These are phyloP conservation scores for Idaea dimidiata DNA, from an alignment of 2,888 invertebrate species.

Conservation along the genomic window DNA sequence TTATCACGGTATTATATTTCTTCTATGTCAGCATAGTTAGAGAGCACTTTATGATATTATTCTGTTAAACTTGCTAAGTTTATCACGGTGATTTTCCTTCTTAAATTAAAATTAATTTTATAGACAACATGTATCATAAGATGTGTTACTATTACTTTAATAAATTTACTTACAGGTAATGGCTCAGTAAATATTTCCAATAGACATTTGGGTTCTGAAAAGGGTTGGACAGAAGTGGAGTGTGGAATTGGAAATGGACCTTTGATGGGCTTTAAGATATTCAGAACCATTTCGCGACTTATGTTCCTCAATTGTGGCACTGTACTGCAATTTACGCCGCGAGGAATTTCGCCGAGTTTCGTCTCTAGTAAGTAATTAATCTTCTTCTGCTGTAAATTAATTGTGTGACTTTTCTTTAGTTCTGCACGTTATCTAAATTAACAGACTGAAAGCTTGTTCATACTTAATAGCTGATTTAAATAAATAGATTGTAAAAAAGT, in stretches of 20 bases:
- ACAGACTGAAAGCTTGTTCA: no score
- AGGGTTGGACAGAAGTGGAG: slow-evolving; percentile 94
- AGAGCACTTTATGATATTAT: no score
- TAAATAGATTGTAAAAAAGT: no score
- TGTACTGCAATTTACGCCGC: slow-evolving; percentile 87
- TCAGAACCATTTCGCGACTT: slow-evolving; percentile 86
- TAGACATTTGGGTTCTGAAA: slow-evolving; percentile 88
- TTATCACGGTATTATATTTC: background rate
- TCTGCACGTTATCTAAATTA: no score
- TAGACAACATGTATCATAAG: no score
- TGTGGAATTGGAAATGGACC: slow-evolving; percentile 93
- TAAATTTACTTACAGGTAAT: slow-evolving; percentile 72
- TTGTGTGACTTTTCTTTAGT: background rate
- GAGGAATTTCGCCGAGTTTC: slow-evolving; percentile 88
- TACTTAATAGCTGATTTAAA: no score
- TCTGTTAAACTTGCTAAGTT: no score
- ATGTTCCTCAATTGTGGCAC: slow-evolving; percentile 89
- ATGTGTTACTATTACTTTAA: background rate
- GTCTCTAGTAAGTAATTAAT: slow-evolving; percentile 84
- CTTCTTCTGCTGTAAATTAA: background rate
- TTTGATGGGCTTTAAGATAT: slow-evolving; percentile 88
- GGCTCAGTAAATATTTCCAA: slow-evolving; percentile 90
- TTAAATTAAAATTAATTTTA: no score
- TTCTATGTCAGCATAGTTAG: background rate
- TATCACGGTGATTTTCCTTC: no score